phyloP scores from a whole-genome alignment of 2,797 vertebrate species.

The Neosilurus hyrtlii region DNA sequence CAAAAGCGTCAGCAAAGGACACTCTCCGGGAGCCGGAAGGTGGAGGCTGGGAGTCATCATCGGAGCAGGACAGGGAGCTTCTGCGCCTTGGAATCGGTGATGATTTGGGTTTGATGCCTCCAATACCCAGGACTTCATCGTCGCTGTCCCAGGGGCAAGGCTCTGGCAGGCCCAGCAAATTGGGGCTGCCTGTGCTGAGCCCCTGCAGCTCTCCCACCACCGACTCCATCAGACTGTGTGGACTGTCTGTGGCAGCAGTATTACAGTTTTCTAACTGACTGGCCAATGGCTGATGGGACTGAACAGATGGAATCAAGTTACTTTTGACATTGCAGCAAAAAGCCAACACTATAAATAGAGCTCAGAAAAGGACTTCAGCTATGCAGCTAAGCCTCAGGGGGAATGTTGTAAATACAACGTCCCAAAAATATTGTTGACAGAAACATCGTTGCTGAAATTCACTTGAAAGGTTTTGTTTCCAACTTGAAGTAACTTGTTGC shows the following conservation, averaged over 20 bases:
- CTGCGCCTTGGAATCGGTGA: constrained; percentile 84
- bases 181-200: constrained; percentile 61
- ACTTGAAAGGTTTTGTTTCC: neutral
- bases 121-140: constrained; percentile 74
- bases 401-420: constrained; percentile 55
- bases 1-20: constrained; percentile 91
- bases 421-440: constrained; percentile 21
- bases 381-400: constrained; percentile 71
- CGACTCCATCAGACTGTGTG: constrained; percentile 85
- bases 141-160: constrained; percentile 73
- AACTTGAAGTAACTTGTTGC: neutral
- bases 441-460: neutral
- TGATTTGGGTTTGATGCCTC: constrained; percentile 76
- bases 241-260: constrained; percentile 75
- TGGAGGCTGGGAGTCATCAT: constrained; percentile 71
- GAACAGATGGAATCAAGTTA: constrained; percentile 91
- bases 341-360: constrained; percentile 93
- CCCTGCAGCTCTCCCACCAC: constrained; percentile 68
- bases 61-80: constrained; percentile 70
- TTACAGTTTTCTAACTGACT: constrained; percentile 66
- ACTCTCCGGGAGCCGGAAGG: constrained; percentile 79
- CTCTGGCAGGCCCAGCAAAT: constrained; percentile 69
- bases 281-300: constrained; percentile 80
- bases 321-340: constrained; percentile 91
- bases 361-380: constrained; percentile 72